These are phyloP conservation scores for Valencia hispanica DNA, from an alignment of 2,797 vertebrate species.

Conservation along the genomic window DNA sequence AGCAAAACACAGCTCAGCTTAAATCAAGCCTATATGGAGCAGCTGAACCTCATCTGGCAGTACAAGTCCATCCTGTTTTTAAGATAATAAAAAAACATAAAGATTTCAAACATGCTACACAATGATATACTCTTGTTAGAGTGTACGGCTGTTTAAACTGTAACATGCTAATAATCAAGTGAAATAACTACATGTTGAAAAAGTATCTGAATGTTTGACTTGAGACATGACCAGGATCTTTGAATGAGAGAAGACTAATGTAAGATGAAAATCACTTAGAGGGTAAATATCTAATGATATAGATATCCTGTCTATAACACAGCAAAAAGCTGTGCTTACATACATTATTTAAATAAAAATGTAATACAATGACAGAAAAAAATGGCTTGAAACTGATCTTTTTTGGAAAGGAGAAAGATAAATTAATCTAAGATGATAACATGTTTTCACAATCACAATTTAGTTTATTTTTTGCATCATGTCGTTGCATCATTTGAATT, in stretches of 20 bases:
- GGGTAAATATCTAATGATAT: slow-evolving; percentile 9
- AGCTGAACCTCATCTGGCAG: slow-evolving; percentile 21
- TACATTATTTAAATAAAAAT: background rate
- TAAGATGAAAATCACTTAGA: slow-evolving; percentile 1
- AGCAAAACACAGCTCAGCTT: slow-evolving; percentile 14
- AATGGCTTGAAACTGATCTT: background rate
- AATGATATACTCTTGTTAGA: background rate
- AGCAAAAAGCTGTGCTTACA: background rate
- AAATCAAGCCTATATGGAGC: slow-evolving; percentile 20
- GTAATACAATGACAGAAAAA: background rate
- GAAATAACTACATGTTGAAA: slow-evolving; percentile 27
- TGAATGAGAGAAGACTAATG: slow-evolving; percentile 26
- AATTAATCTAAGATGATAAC: background rate
- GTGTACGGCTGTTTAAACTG: slow-evolving; percentile 5
- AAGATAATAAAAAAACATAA: background rate
- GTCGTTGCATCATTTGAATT: background rate
- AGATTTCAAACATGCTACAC: background rate
- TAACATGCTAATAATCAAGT: slow-evolving; percentile 13
- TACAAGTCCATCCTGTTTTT: background rate
- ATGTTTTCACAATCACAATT: background rate
- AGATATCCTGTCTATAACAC: background rate
- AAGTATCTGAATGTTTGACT: slow-evolving; percentile 24
- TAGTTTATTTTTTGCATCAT: background rate
- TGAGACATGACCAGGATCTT: slow-evolving; percentile 29
- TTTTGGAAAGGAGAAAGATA: background rate